Evolutionary conservation across 2,797 vertebrate genomes (phyloP).

Genomic region (Propithecus perrieri): DNA sequence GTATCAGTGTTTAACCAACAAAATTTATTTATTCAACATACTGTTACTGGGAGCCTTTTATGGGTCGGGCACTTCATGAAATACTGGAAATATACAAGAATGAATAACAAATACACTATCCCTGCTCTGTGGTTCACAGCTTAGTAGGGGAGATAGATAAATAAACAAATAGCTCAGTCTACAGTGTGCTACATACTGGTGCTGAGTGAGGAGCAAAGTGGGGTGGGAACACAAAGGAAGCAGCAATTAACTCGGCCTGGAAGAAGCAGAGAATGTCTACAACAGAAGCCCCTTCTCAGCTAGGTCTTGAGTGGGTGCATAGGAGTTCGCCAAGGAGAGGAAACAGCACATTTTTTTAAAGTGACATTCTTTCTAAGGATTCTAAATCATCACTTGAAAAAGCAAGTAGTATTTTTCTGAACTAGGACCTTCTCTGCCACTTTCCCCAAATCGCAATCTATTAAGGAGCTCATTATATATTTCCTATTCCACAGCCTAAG

Average conservation of each 20-base stretch:
- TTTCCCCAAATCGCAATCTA: not conserved
- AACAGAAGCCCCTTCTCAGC: not conserved
- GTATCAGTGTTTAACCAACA: conserved; percentile 13
- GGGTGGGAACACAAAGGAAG: not conserved
- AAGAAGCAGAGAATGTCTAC: not conserved
- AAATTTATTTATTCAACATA: conserved; percentile 45
- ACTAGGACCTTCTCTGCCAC: not conserved
- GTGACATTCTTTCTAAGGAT: not conserved
- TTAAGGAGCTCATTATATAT: not conserved
- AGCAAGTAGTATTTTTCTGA: not conserved
- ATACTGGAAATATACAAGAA: conserved; percentile 29
- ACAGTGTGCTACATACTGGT: not conserved
- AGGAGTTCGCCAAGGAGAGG: not conserved
- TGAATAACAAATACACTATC: not conserved
- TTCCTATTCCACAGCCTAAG: not conserved
- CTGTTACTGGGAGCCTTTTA: not conserved
- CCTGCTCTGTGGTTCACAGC: conserved; percentile 1
- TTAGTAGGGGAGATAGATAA: not conserved
- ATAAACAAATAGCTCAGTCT: conserved; percentile 21
- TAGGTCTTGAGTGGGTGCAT: not conserved
- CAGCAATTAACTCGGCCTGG: not conserved
- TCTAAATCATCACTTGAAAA: not conserved
- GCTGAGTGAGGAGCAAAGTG: not conserved
- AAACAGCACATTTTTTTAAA: not conserved
- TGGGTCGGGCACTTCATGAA: not conserved